phyloP scores from a whole-genome alignment of 1,140 invertebrate genomes.

The Drosophila biarmipes region DNA sequence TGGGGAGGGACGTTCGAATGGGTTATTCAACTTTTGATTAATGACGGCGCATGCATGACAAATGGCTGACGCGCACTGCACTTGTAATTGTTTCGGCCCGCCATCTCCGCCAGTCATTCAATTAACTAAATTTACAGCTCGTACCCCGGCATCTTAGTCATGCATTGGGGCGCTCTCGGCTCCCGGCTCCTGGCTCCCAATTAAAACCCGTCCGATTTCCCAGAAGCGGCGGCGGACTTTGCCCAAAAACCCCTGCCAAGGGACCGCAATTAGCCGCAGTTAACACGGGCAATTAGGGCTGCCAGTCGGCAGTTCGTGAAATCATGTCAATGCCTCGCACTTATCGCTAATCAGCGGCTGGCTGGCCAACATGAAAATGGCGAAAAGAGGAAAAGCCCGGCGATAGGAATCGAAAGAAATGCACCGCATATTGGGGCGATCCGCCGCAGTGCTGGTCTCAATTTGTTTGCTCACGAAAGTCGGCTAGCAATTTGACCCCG shows the following conservation, averaged over 20 bases:
- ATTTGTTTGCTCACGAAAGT: slow-evolving; percentile 73
- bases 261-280: slow-evolving; percentile 62
- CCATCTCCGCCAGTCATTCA: slow-evolving; percentile 39
- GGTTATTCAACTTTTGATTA: slow-evolving; percentile 79
- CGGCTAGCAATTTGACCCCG: slow-evolving; percentile 73
- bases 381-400: slow-evolving; percentile 13
- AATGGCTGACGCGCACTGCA: slow-evolving; percentile 65
- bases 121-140: slow-evolving; percentile 66
- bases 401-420: slow-evolving; percentile 47
- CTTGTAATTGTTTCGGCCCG: slow-evolving; percentile 52
- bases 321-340: slow-evolving; percentile 77
- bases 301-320: slow-evolving; percentile 42
- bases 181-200: slow-evolving; percentile 46
- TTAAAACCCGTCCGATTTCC: slow-evolving; percentile 63
- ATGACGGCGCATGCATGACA: slow-evolving; percentile 71
- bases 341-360: slow-evolving; percentile 63
- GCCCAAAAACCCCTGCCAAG: slow-evolving; percentile 41
- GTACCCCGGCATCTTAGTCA: slow-evolving; percentile 50
- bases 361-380: slow-evolving; percentile 61
- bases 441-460: slow-evolving; percentile 40
- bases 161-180: slow-evolving; percentile 27
- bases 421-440: slow-evolving; percentile 61
- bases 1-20: not conserved
- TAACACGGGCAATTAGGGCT: slow-evolving; percentile 64
- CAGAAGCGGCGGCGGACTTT: slow-evolving; percentile 30